Percentiles rank a stretch among this genome's conserved stretches.
phyloP scores from a whole-genome alignment of 2,797 vertebrate genomes.

The Macrochelys suwanniensis region DNA sequence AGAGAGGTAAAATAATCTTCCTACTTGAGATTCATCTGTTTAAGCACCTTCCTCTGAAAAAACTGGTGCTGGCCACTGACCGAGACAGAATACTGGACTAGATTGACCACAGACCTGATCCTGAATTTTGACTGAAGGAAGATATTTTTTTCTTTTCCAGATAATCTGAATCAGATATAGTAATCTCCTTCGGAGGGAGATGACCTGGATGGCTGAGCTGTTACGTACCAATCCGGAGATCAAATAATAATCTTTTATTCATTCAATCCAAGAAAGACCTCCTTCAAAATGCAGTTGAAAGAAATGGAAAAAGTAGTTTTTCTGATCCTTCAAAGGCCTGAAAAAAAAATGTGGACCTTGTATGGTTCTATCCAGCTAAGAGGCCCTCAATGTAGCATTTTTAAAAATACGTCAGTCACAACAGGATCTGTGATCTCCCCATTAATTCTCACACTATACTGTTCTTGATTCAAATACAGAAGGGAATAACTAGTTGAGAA shows the following conservation, averaged over 20 bases:
- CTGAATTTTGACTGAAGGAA: not conserved
- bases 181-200: not conserved
- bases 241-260: not conserved
- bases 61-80: no score
- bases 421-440: not conserved
- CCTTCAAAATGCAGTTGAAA: not conserved
- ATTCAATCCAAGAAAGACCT: not conserved
- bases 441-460: no score
- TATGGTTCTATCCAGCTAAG: not conserved
- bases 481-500: no score
- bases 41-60: no score
- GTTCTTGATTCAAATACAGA: no score
- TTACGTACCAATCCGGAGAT: not conserved
- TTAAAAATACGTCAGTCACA: not conserved
- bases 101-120: not conserved
- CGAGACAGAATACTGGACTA: no score
- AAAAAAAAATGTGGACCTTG: no score
- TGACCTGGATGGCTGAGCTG: not conserved
- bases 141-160: not conserved
- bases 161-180: not conserved
- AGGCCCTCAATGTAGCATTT: not conserved
- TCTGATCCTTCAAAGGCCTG: not conserved
- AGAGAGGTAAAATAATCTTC: no score
- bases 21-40: no score
- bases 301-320: not conserved